phyloP scores from a whole-genome alignment of 2,797 vertebrate species.

The Eulemur albifrons region DNA sequence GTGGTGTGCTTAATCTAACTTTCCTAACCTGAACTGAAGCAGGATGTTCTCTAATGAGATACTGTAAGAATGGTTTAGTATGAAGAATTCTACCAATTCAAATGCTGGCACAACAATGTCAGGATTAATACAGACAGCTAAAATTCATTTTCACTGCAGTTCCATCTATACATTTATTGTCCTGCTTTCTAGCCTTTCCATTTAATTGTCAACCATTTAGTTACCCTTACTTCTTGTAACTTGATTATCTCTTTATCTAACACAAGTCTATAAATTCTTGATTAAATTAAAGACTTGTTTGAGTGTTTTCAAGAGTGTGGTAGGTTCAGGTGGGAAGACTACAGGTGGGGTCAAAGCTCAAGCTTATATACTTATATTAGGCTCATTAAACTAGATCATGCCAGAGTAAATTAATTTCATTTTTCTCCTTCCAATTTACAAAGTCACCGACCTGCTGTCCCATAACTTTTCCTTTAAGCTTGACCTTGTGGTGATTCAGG shows the following conservation, averaged over 20 bases:
- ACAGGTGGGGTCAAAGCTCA: neutral
- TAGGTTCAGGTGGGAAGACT: neutral
- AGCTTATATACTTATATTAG: neutral
- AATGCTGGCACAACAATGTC: neutral
- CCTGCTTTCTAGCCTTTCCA: neutral
- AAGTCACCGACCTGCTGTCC: neutral
- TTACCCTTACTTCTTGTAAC: neutral
- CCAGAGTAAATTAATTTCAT: neutral
- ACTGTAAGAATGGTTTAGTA: neutral
- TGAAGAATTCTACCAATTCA: neutral
- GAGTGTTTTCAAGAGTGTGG: neutral
- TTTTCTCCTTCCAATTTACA: neutral
- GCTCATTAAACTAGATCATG: neutral
- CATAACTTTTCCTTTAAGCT: neutral
- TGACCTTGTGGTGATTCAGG: neutral
- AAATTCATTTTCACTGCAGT: neutral
- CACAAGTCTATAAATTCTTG: neutral
- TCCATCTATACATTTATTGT: neutral
- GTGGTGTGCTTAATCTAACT: neutral
- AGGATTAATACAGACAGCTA: neutral
- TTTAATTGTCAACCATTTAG: neutral
- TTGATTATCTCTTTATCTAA: neutral
- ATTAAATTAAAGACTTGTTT: neutral
- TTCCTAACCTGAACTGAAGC: neutral
- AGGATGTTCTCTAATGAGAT: slow-evolving; percentile 18